Conservation (phyloP, 1,140 invertebrate species). For the Cydia strobilella region DNA sequence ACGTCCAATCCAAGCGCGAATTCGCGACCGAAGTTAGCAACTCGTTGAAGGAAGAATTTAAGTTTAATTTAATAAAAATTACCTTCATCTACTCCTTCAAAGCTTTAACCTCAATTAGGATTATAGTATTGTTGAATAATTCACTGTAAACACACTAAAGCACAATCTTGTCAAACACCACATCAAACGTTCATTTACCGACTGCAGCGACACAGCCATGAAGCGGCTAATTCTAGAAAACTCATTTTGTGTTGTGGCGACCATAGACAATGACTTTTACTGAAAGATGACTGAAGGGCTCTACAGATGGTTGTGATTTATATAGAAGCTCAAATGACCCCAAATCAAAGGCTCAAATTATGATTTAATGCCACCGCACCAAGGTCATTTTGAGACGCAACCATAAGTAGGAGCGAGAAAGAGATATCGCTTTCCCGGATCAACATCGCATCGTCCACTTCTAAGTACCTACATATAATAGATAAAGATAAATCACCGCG, state of each 20-base stretch:
- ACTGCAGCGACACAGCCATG: conserved; percentile 75
- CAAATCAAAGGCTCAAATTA: too few species aligned
- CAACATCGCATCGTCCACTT: too few species aligned
- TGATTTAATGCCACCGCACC: too few species aligned
- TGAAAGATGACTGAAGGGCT: not conserved
- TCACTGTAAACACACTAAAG: conserved; percentile 80
- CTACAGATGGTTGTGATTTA: not conserved
- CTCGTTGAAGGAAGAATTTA: conserved; percentile 42
- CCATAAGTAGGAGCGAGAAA: too few species aligned
- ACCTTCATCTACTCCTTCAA: conserved; percentile 81
- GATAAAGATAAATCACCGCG: too few species aligned
- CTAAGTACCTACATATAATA: too few species aligned
- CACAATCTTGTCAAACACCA: conserved; percentile 80
- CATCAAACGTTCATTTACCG: conserved; percentile 81
- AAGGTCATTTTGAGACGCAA: too few species aligned
- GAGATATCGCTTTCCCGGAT: too few species aligned
- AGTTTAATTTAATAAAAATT: conserved; percentile 45
- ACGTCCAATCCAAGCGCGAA: conserved; percentile 64
- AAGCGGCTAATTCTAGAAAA: conserved; percentile 68
- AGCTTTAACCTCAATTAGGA: conserved; percentile 75
- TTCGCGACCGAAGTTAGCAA: conserved; percentile 47
- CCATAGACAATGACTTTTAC: conserved; percentile 48
- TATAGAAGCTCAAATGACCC: too few species aligned
- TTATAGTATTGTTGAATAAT: conserved; percentile 73
- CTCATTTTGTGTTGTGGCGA: conserved; percentile 52